phyloP scores from a whole-genome alignment of 1,140 invertebrate genomes.

The Dreissena rostriformis region DNA sequence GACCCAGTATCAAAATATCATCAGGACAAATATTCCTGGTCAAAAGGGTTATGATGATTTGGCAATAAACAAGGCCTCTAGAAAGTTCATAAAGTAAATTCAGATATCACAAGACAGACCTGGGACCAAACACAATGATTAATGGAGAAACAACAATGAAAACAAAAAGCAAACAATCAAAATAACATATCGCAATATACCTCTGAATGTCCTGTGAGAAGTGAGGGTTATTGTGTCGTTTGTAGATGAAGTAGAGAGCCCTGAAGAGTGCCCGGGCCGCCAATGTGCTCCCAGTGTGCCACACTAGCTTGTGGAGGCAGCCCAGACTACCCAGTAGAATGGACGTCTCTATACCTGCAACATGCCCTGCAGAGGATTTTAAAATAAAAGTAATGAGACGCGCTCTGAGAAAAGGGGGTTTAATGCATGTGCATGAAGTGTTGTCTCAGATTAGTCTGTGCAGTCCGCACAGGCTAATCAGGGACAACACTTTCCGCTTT shows the following conservation, averaged over 20 bases:
- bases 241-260: constrained; percentile 68
- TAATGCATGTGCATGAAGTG: too few species aligned
- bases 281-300: constrained; percentile 64
- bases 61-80: too few species aligned
- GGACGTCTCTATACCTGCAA: constrained; percentile 58
- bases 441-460: too few species aligned
- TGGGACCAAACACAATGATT: not conserved
- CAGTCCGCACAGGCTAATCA: too few species aligned
- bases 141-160: not conserved
- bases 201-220: constrained; percentile 69
- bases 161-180: not conserved
- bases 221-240: constrained; percentile 62
- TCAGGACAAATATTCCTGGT: too few species aligned
- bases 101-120: not conserved
- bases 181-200: constrained; percentile 29
- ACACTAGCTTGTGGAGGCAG: constrained; percentile 69
- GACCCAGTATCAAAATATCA: too few species aligned
- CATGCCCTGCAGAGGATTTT: too few species aligned
- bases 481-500: too few species aligned
- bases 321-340: constrained; percentile 64
- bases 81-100: not conserved
- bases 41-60: too few species aligned
- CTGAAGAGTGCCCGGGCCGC: constrained; percentile 66
- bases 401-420: too few species aligned
- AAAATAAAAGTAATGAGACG: too few species aligned